Percentiles rank a stretch among this genome's conserved stretches.
Evolutionary conservation across 2,797 vertebrate genomes (phyloP).

Genomic region (Crotalus adamanteus): DNA sequence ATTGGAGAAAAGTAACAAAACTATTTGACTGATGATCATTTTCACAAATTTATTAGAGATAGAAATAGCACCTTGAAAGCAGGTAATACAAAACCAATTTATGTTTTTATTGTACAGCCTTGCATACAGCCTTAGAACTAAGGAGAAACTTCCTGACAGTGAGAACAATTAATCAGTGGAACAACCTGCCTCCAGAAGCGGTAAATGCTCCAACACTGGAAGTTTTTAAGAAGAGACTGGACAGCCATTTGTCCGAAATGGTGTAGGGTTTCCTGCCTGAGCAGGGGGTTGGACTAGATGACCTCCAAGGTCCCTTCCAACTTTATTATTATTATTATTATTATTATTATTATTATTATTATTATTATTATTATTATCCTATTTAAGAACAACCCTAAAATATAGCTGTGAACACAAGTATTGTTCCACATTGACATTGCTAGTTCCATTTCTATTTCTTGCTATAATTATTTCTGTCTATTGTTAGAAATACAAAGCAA

Average conservation of each 20-base stretch:
- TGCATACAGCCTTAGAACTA: not conserved
- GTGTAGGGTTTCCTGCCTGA: too few relatives aligned
- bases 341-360: too few relatives aligned
- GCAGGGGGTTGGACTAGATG: too few relatives aligned
- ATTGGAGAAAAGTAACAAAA: not conserved
- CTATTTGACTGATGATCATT: not conserved
- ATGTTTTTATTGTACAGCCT: not conserved
- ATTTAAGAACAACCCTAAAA: not conserved
- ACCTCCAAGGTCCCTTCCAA: too few relatives aligned
- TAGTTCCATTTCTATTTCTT: conserved; percentile 25
- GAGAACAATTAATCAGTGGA: too few relatives aligned
- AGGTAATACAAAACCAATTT: not conserved
- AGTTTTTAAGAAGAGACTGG: too few relatives aligned
- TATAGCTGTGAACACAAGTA: not conserved
- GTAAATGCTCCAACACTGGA: too few relatives aligned
- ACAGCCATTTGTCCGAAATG: too few relatives aligned
- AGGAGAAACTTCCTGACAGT: too few relatives aligned
- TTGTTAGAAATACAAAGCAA: conserved; percentile 41
- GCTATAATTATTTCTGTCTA: conserved; percentile 35
- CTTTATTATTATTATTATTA: too few relatives aligned
- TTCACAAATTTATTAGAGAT: not conserved
- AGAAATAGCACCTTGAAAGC: not conserved
- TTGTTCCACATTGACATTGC: conserved; percentile 4
- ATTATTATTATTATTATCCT: not conserved
- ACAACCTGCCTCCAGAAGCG: too few relatives aligned